Evolutionary conservation across 2,113 vertebrate genomes (phyloP).

Genomic region (Barbus barbus): DNA sequence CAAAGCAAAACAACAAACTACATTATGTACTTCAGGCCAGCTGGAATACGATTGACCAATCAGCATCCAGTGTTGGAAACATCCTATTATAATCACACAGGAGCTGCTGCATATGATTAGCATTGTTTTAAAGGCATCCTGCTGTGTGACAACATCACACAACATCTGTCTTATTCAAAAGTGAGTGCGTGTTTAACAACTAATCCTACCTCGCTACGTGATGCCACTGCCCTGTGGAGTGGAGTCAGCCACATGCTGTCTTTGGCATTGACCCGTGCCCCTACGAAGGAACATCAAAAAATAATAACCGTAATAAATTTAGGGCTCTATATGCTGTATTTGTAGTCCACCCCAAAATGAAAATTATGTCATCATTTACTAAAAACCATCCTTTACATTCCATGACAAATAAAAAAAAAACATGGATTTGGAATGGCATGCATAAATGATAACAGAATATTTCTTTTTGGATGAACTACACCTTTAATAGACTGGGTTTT

Average conservation of each 20-base stretch:
- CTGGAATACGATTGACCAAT: not conserved
- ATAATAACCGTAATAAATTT: not conserved
- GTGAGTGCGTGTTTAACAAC: not conserved
- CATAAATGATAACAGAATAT: not conserved
- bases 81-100: not conserved
- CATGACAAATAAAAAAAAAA: not conserved
- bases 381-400: not conserved
- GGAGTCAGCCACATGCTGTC: constrained; percentile 99
- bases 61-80: not conserved
- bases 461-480: not conserved
- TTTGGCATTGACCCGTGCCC: constrained; percentile 96
- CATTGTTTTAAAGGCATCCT: constrained; percentile 11
- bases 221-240: constrained; percentile 93
- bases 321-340: not conserved
- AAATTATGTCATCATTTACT: not conserved
- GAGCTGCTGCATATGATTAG: not conserved
- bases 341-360: not conserved
- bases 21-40: not conserved
- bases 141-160: not conserved
- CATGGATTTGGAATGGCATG: not conserved
- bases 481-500: not conserved
- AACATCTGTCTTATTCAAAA: constrained; percentile 2
- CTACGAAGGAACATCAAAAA: constrained; percentile 65
- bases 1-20: not conserved
- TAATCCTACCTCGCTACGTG: constrained; percentile 87